Conservation (phyloP, 2,113 vertebrate genomes). For the Rhipidura dahli region DNA sequence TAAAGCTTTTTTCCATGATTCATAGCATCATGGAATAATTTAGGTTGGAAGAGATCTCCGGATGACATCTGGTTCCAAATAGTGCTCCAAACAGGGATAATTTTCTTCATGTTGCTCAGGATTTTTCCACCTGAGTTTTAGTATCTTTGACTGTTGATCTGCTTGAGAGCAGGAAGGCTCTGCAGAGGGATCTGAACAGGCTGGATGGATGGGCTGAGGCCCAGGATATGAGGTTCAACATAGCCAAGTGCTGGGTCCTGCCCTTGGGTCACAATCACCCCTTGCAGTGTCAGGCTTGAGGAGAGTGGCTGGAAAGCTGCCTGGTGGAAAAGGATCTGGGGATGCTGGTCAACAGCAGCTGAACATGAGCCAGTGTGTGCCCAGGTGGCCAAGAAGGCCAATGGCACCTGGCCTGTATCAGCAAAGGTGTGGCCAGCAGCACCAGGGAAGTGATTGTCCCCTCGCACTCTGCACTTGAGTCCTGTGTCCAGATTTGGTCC, state of each 20-base stretch:
- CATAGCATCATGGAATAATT: not conserved
- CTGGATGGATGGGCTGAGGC: fast-evolving
- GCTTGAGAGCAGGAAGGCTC: not conserved
- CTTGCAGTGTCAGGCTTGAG: fast-evolving
- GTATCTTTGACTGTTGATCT: not conserved
- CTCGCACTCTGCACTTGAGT: fast-evolving
- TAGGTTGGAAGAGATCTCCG: not conserved
- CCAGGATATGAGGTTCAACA: not conserved
- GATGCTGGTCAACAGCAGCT: not conserved
- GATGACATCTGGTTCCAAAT: not conserved
- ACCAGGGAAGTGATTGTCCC: fast-evolving
- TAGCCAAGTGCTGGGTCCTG: fast-evolving
- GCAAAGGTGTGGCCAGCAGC: not conserved
- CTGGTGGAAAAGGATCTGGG: not conserved
- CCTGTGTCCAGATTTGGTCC: not conserved
- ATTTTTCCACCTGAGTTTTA: not conserved
- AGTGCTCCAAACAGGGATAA: not conserved
- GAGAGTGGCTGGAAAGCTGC: not conserved
- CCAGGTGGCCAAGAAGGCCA: not conserved
- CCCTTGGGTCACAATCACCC: too few species aligned
- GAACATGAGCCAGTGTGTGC: fast-evolving
- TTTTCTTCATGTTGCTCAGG: not conserved
- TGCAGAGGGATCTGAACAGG: not conserved
- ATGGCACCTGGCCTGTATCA: not conserved
- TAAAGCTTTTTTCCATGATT: too few species aligned